A percentile compares a stretch with the other conserved stretches of the same genome.
Conservation (phyloP, 2,797 vertebrate species). For the Acestrorhynchus altus region DNA sequence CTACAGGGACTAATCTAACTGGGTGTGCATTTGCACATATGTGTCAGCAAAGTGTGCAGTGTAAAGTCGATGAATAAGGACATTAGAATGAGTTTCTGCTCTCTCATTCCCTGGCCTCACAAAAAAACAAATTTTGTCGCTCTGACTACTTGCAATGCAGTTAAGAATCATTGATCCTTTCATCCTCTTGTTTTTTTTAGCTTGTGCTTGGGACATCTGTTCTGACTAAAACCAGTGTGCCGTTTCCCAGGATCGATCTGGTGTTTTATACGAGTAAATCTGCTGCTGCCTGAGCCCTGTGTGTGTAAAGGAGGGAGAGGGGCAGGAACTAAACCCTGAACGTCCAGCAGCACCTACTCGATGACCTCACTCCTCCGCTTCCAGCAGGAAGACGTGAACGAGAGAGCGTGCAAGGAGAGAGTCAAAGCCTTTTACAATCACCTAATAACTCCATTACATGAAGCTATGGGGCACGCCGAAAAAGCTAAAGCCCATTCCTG, state of each 20-base stretch:
- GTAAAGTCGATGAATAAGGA: too few relatives aligned
- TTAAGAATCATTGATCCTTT: constrained; percentile 17
- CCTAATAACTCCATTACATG: constrained; percentile 86
- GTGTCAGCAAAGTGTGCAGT: too few relatives aligned
- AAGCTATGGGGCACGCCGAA: constrained; percentile 78
- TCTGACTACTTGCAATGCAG: constrained; percentile 64
- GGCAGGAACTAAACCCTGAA: constrained; percentile 54
- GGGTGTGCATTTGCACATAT: too few relatives aligned
- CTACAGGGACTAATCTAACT: too few relatives aligned
- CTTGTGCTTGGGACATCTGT: constrained; percentile 69
- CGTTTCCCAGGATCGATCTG: constrained; percentile 69
- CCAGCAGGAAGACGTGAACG: constrained; percentile 70
- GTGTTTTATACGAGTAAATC: constrained; percentile 76
- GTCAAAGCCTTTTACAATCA: constrained; percentile 82
- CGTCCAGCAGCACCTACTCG: constrained; percentile 81
- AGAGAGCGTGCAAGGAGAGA: constrained; percentile 61
- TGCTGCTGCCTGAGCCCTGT: constrained; percentile 46
- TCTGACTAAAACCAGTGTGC: constrained; percentile 67
- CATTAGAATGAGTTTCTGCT: too few relatives aligned
- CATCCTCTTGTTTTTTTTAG: constrained; percentile 63
- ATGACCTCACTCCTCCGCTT: constrained; percentile 81
- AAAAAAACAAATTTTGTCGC: constrained; percentile 66
- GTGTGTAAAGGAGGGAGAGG: constrained; percentile 24
- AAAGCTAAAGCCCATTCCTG: constrained; percentile 78
- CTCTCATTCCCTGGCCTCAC: neutral